These are phyloP conservation scores for Lasioglossum malachurum DNA, from an alignment of 2,888 invertebrate species.

Conservation along the genomic window DNA sequence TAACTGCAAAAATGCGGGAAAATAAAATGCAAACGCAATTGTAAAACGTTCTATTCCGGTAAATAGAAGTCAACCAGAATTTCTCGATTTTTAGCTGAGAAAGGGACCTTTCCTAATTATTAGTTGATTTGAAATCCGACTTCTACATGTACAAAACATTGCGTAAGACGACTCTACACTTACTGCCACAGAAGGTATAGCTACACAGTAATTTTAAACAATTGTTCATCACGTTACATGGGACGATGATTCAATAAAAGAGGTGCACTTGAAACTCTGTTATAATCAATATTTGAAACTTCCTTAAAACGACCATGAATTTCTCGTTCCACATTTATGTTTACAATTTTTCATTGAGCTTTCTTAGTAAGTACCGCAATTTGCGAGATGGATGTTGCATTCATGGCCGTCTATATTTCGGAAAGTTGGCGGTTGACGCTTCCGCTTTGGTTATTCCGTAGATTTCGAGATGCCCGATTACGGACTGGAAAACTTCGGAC, in stretches of 20 bases:
- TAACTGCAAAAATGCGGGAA: neutral
- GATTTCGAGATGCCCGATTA: slow-evolving; percentile 7
- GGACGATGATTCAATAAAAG: neutral
- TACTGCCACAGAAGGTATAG: too few relatives aligned
- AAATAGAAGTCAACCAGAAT: neutral
- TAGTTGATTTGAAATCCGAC: neutral
- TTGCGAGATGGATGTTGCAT: neutral
- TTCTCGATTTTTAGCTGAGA: neutral
- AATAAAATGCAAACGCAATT: neutral
- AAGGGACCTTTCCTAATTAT: neutral
- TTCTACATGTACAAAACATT: too few relatives aligned
- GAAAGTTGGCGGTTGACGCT: neutral
- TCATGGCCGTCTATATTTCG: neutral
- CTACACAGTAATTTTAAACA: too few relatives aligned
- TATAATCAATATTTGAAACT: neutral
- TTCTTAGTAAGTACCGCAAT: neutral
- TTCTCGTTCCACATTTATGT: neutral
- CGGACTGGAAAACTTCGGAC: neutral
- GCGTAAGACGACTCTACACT: too few relatives aligned
- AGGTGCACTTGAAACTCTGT: neutral
- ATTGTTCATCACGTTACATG: too few relatives aligned
- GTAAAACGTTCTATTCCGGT: neutral
- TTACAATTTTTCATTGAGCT: neutral
- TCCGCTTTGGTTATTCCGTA: neutral
- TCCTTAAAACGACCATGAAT: neutral